A percentile compares a stretch with the other conserved stretches of the same genome.
These are phyloP conservation scores for Lepidurus arcticus DNA, from an alignment of 1,140 invertebrate genomes.

Conservation along the genomic window DNA sequence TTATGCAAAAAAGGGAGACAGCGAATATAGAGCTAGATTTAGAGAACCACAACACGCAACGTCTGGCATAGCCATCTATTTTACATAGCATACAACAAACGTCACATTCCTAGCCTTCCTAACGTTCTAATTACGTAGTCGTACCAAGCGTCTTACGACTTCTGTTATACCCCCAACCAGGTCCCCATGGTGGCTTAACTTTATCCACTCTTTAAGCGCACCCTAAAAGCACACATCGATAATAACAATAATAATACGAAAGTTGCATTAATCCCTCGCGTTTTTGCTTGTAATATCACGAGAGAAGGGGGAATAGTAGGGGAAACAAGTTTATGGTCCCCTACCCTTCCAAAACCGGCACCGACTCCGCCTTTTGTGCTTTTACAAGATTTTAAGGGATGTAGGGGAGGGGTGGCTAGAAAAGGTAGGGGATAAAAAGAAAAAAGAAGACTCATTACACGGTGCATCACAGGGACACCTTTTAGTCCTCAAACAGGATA, in stretches of 20 bases:
- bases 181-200: no score
- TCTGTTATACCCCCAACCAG: no score
- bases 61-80: constrained; percentile 5
- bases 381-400: neutral
- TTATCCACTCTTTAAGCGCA: no score
- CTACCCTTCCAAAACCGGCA: neutral
- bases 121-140: no score
- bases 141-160: no score
- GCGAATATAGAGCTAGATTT: neutral
- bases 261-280: no score
- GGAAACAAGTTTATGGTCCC: neutral
- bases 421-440: neutral
- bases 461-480: constrained; percentile 2
- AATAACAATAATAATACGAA: no score
- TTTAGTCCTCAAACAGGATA: neutral
- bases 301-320: no score
- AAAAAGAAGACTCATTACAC: neutral
- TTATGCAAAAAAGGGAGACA: neutral
- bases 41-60: neutral
- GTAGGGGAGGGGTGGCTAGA: neutral
- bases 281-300: no score
- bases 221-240: no score
- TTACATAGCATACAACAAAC: no score
- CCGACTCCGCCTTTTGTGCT: neutral
- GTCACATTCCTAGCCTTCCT: no score